Base-by-base conservation (phyloP, 2,113 vertebrate species). In the Cyanistes caeruleus region DNA sequence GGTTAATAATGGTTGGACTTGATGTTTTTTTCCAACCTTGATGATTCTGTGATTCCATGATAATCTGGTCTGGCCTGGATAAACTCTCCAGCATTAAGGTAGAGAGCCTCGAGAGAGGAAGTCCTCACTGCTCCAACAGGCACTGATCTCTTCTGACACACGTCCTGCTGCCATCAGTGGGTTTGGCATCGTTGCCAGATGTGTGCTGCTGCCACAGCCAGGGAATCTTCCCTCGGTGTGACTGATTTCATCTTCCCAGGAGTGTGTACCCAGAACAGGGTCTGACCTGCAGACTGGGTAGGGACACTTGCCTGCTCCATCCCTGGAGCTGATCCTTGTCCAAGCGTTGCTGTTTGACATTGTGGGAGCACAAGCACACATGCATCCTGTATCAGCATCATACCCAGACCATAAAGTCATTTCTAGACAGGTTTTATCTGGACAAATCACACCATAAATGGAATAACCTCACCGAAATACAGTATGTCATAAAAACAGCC, bases 391-490 rank as follows among this genome's bases (percentile, higher is more conserved):
- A 69, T 84, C 89, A 76, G 70, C 75, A 43, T 95, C 95, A 95
- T 97, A 95, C 84, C 49, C 94, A 97, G 97, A 97, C 96, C 90
- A 52, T 96, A 97, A 97, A 58, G 87, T 98, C 95, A 97, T 64
- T 97, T 93, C 94, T 93, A 95, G 83, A 73, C 65, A 65, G 44
- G 72, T 87, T 91, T 97, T 95, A 89, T 95, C 91, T 94, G 85
- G 82, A 64, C 44, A 84, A 97, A 91, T 87, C 80, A 53, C 37
- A 79, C 84, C 33, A 13, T 43, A 48, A 68, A 79, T 28, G 31
- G 82, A 72, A 92, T 85, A 96, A 84, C 49, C 37, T 73, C 79
- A 87, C 70, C 27, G 84, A 96, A 95, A 76, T 65, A 55, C 24
- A 21, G 37, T n/a, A 58, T 77, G 46, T 91, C 62, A 37, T 84